These are phyloP conservation scores for Anguilla megastoma DNA, from an alignment of 2,797 vertebrate genomes.

Conservation along the genomic window DNA sequence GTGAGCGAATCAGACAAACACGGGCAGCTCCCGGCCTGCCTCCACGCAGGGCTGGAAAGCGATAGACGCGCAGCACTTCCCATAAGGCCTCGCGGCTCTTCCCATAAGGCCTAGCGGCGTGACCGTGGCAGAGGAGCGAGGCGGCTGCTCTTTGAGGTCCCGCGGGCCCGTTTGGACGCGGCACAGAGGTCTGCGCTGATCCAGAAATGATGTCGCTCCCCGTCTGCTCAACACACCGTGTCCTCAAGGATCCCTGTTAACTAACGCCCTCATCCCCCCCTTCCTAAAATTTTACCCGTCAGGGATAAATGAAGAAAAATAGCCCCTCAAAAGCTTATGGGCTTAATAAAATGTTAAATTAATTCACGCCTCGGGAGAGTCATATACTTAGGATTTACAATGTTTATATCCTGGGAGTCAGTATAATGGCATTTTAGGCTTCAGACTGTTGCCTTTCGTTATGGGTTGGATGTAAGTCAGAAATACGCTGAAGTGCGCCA, in stretches of 20 bases:
- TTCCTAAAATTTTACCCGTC: conserved; percentile 26
- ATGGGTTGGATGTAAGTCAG: conserved; percentile 33
- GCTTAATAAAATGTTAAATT: conserved; percentile 33
- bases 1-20: background rate
- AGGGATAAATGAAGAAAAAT: conserved; percentile 15
- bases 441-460: conserved; percentile 26
- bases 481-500: background rate
- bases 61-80: background rate
- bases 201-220: background rate
- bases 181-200: background rate
- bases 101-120: background rate
- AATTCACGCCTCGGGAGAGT: conserved; percentile 24
- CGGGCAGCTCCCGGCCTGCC: background rate
- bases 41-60: background rate
- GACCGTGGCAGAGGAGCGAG: background rate
- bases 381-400: conserved; percentile 25
- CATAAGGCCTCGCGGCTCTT: background rate
- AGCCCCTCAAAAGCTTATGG: conserved; percentile 22
- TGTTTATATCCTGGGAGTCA: conserved; percentile 11
- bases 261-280: background rate
- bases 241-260: background rate
- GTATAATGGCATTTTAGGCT: conserved; percentile 5
- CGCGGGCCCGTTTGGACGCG: background rate
- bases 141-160: background rate
- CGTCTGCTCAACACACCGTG: background rate